Evolutionary conservation across 2,797 vertebrate genomes (phyloP).

Genomic region (Somateria mollissima): DNA sequence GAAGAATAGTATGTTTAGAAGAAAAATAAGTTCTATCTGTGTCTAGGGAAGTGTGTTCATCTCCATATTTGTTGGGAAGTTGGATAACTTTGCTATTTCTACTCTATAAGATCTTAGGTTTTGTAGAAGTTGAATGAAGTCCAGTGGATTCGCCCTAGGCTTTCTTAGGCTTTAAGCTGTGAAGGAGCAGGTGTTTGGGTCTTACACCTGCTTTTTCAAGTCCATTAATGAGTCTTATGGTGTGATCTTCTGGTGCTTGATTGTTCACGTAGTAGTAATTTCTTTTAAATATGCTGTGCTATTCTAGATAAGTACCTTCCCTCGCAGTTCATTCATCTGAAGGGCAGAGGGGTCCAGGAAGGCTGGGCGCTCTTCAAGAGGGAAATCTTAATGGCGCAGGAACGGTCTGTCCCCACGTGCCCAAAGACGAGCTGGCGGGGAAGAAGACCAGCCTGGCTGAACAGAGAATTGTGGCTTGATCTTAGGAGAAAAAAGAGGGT

Average conservation of each 20-base stretch:
- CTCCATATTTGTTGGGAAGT: background rate
- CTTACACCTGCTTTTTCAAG: background rate
- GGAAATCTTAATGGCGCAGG: no score
- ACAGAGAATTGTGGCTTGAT: no score
- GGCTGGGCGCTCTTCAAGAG: no score
- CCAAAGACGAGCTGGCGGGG: no score
- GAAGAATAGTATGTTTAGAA: background rate
- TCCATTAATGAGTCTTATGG: background rate
- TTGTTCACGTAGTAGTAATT: background rate
- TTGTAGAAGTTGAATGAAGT: background rate
- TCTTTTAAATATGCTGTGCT: background rate
- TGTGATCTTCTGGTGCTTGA: background rate
- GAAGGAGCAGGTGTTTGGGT: background rate
- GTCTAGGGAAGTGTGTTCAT: background rate
- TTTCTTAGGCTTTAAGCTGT: background rate
- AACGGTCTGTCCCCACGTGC: no score
- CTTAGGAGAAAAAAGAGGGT: no score
- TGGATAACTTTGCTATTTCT: background rate
- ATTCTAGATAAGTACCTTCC: background rate
- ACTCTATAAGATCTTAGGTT: background rate
- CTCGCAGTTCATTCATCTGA: no score
- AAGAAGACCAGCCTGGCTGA: no score
- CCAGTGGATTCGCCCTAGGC: background rate
- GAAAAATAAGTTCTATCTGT: background rate
- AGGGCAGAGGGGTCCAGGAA: no score